Base-by-base conservation (phyloP, 2,113 vertebrate species). In the Dermatemys mawii region DNA sequence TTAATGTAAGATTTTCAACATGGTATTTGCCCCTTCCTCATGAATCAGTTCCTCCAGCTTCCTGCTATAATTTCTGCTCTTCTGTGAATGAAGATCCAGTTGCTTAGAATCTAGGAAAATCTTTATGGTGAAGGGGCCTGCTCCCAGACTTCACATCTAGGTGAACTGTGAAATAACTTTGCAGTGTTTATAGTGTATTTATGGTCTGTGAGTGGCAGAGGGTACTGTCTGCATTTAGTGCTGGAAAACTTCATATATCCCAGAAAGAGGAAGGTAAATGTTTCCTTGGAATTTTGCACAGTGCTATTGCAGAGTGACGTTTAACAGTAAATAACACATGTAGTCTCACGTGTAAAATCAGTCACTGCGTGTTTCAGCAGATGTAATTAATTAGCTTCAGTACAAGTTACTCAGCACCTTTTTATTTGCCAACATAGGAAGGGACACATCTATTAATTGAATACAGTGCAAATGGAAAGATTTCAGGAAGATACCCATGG, bases 161-260 rank as follows among this genome's bases (percentile, higher is more conserved):
- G 3, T 11, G 27, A 29, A n/a, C 83, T 57, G 87, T 86, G 70
- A 53, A 29, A 21, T 54, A 38, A 8, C 1, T 27, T n/a, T n/a
- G 3, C 8, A 6, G 27, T 75, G 14, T 21, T 26, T 32, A 49
- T 27, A 46, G 32, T 86, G 50, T 92, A 51, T 41, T 44, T 85
- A 89, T 60, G 4, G 3, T 3, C 8, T 14, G 46, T 49, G 70
- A 81, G 84, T 98, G 97, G 92, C 87, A 98, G 98, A 89, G 97
- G 78, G 97, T 53, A 80, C 91, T 86, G 79, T 81, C 83, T 78
- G n/a, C 83, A 4, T 91, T 78, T 46, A 21, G 6, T 86, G 21
- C 41, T 48, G 1, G 17, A 44, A n/a, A 86, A 80, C 6, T 27
- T 76, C 38, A 0, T 10, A 38, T 3, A 38, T 10, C 5, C 54